Percentiles rank a stretch among this genome's conserved stretches.
Conservation (phyloP, 2,888 invertebrate genomes). For the Parnassius smintheus region DNA sequence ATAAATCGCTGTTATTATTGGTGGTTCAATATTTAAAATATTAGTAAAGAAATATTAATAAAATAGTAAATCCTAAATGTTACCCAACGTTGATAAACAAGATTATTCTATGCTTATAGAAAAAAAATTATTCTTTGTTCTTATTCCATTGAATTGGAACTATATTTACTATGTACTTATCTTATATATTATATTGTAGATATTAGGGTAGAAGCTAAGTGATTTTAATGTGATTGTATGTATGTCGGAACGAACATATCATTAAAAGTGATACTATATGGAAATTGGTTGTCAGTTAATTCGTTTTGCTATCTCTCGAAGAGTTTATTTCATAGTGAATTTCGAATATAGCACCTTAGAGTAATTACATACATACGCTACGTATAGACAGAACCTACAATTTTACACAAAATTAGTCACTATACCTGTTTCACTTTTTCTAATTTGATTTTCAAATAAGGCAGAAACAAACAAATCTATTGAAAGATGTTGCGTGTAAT, state of each 20-base stretch:
- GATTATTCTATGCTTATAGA: conserved; percentile 1
- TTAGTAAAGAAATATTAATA: background rate
- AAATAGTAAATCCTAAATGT: background rate
- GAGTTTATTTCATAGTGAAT: background rate
- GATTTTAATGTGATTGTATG: conserved; percentile 57
- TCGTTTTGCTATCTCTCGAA: conserved; percentile 28
- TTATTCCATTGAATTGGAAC: conserved; percentile 13
- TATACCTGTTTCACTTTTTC: no score
- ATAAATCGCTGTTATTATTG: background rate
- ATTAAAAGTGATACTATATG: conserved; percentile 54
- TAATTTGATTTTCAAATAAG: no score
- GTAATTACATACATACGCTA: no score
- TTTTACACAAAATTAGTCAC: no score
- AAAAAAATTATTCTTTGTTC: conserved; percentile 14
- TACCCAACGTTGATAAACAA: conserved; percentile 8
- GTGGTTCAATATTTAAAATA: background rate
- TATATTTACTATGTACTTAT: conserved; percentile 20
- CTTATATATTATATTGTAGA: conserved; percentile 14
- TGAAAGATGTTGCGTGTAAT: no score
- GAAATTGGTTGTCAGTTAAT: conserved; percentile 43
- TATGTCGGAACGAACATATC: conserved; percentile 69
- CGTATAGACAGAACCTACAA: no score
- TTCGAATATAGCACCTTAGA: no score
- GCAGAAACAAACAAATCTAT: no score
- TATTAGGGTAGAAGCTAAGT: conserved; percentile 39